These are phyloP conservation scores for Apamea epomidion DNA, from an alignment of 2,888 invertebrate genomes.

Conservation along the genomic window DNA sequence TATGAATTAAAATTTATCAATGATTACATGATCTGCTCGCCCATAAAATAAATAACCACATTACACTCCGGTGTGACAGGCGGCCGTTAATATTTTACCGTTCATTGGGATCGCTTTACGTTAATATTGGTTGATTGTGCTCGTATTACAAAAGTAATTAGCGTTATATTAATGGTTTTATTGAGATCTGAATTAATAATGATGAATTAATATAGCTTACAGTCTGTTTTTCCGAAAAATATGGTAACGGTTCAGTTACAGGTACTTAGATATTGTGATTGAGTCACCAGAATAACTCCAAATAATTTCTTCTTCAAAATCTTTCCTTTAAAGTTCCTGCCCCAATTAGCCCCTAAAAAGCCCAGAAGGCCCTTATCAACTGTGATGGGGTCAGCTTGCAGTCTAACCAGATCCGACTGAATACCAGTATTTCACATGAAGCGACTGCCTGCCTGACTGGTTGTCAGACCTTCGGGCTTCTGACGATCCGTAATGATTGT, in stretches of 20 bases:
- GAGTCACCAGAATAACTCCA: no score
- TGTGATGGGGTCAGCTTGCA: no score
- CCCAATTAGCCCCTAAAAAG: no score
- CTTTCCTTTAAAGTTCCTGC: no score
- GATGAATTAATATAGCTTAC: neutral
- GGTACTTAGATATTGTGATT: neutral
- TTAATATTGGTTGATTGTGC: constrained; percentile 56
- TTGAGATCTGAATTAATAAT: constrained; percentile 28
- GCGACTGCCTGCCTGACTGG: no score
- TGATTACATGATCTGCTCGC: constrained; percentile 6
- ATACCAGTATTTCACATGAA: no score
- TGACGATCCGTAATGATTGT: no score
- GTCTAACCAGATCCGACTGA: no score
- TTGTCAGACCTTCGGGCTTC: no score
- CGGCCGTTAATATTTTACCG: constrained; percentile 73
- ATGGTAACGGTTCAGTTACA: neutral
- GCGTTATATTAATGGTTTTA: constrained; percentile 16
- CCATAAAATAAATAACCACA: constrained; percentile 6
- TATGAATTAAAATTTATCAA: neutral
- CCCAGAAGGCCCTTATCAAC: no score
- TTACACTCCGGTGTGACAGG: constrained; percentile 75
- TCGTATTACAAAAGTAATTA: constrained; percentile 49
- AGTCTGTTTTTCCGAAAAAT: neutral
- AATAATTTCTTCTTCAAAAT: no score
- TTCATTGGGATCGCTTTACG: constrained; percentile 77